phyloP scores from a whole-genome alignment of 2,888 invertebrate genomes.

The Cantharis rustica region DNA sequence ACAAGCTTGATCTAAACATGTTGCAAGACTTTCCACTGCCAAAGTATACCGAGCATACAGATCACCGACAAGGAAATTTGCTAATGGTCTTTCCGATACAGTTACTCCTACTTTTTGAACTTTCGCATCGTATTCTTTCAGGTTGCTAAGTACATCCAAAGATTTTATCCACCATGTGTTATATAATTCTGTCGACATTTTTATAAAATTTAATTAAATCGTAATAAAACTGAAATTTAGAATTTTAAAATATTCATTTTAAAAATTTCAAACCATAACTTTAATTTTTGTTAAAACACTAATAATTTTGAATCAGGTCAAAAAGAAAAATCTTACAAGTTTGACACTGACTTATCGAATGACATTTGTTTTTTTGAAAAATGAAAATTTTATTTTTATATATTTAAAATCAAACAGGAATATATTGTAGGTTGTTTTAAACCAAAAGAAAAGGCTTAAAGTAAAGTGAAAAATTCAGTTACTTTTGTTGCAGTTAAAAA shows the following conservation, averaged over 20 bases:
- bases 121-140: constrained; percentile 52
- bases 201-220: background rate
- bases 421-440: too few relatives aligned
- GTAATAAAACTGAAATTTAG: background rate
- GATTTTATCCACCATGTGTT: constrained; percentile 59
- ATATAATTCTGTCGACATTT: constrained; percentile 58
- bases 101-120: constrained; percentile 37
- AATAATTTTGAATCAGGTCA: background rate
- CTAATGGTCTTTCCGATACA: constrained; percentile 57
- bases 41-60: constrained; percentile 61
- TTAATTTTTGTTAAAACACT: background rate
- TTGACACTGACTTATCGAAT: background rate
- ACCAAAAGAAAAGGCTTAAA: too few relatives aligned
- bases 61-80: constrained; percentile 59
- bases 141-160: constrained; percentile 52
- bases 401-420: too few relatives aligned
- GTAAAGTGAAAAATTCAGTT: too few relatives aligned
- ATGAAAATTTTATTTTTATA: too few relatives aligned
- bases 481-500: too few relatives aligned
- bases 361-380: background rate
- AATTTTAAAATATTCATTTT: background rate
- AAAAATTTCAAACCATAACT: background rate
- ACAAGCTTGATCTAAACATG: constrained; percentile 61
- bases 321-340: background rate
- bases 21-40: constrained; percentile 62